phyloP scores from a whole-genome alignment of 2,113 vertebrate genomes.

The Thinocorus orbignyianus region DNA sequence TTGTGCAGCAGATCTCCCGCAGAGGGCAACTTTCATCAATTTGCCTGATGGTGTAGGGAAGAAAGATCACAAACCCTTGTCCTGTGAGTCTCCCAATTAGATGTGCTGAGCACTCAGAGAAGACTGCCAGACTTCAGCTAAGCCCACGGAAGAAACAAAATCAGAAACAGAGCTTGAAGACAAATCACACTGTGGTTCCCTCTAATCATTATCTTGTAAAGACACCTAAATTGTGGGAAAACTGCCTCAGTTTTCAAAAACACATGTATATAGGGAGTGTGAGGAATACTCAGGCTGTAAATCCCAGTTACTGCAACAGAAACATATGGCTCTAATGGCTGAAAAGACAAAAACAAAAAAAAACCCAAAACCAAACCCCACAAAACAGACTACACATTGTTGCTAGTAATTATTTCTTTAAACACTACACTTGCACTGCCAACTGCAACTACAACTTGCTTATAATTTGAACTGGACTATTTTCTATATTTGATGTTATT shows the following conservation, averaged over 20 bases:
- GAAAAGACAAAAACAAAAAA: background rate
- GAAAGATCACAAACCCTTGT: background rate
- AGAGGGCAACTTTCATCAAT: background rate
- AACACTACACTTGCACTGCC: background rate
- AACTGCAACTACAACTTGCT: background rate
- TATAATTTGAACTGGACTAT: background rate
- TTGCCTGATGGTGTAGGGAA: background rate
- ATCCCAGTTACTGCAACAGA: background rate
- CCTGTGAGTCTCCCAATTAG: background rate
- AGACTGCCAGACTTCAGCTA: background rate
- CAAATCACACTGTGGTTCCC: background rate
- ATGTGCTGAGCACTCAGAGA: background rate
- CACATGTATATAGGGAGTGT: accelerated
- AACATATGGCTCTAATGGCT: background rate
- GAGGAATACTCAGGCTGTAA: background rate
- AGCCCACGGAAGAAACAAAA: background rate
- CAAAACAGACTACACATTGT: background rate
- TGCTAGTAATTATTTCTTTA: background rate
- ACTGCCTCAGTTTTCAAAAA: background rate
- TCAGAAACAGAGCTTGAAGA: background rate
- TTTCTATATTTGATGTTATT: background rate
- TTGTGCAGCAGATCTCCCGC: background rate
- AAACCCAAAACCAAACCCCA: background rate
- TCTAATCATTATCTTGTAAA: background rate
- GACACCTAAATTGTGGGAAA: too few species aligned